Conservation (phyloP, 2,113 vertebrate species). For the Zosterops borbonicus region DNA sequence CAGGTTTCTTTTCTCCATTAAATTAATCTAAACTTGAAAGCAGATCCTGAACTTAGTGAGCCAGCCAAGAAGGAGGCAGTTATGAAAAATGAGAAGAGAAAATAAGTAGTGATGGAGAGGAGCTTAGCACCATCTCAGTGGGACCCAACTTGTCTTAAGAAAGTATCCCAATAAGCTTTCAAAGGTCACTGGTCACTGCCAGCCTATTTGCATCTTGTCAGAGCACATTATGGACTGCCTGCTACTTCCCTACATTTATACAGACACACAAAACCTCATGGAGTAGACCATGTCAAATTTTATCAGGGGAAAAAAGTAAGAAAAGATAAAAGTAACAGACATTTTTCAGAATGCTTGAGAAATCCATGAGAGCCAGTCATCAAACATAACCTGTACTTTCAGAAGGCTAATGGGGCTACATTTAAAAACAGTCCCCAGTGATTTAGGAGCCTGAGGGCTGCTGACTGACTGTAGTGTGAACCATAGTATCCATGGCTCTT, state of each 20-base stretch:
- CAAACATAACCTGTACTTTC: neutral
- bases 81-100: conserved; percentile 19
- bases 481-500: neutral
- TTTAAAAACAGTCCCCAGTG: neutral
- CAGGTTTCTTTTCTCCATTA: neutral
- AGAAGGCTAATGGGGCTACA: neutral
- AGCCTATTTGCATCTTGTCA: conserved; percentile 25
- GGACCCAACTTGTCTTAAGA: neutral
- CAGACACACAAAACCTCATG: neutral
- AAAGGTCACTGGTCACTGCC: neutral
- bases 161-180: neutral
- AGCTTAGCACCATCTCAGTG: neutral
- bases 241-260: neutral
- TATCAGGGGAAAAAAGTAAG: neutral
- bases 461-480: neutral
- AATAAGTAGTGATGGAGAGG: neutral
- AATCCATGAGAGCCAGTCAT: neutral
- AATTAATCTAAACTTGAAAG: neutral
- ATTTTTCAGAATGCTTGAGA: neutral
- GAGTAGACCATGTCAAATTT: neutral
- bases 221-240: neutral
- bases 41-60: neutral
- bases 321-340: neutral
- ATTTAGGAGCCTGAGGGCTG: neutral
- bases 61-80: neutral